Base-by-base conservation (phyloP, 2,888 invertebrate species). In the Ypsolopha sequella region DNA sequence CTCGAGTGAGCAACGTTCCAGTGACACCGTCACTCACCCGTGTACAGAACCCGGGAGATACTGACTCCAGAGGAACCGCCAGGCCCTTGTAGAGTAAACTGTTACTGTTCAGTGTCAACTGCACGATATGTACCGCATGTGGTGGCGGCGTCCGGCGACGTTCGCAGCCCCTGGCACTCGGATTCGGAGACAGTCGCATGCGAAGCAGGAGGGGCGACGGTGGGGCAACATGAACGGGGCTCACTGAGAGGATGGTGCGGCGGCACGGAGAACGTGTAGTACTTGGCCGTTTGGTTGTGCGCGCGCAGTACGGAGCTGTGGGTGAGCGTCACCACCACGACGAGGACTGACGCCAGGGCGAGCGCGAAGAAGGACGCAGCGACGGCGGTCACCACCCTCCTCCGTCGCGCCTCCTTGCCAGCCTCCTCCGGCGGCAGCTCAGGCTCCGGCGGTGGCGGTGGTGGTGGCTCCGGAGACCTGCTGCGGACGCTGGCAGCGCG, bases 321-420 rank as follows among this genome's bases (percentile, higher is more conserved):
- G 47, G 92, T 93, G 70, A 94, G 88, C 52, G 94, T 93, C 65
- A 94, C 89, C 68, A 94, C 90, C 69, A 94, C 93, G 65, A 92
- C 92, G 66, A 93, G 89, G 57, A 93, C 89, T 64, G 93, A 91
- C 54, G 93, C 91, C 64, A 91, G 87, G 60, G 91, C 89, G 64
- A 94, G 87, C 72, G 93, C 91, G 75, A 92, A 80, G 80, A 93
- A 93, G 38, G 91, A 91, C 38, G 89, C 91, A 58, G 92, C 88
- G 54, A 93, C 90, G 62, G 92, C 89, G 64, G 90, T 91, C 50
- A 92, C 92, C 60, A 93, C 90, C 60, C 90, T 89, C 54, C 91
- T 90, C 56, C 93, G 88, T 55, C 91, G 88, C 48, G 91, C 89
- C 62, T 91, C 91, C 65, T 91, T 90, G 59, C 89, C 88, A 56